A percentile compares a stretch with the other conserved stretches of the same genome.
Conservation (phyloP, 2,888 invertebrate genomes). For the Drosophila bunnanda region DNA sequence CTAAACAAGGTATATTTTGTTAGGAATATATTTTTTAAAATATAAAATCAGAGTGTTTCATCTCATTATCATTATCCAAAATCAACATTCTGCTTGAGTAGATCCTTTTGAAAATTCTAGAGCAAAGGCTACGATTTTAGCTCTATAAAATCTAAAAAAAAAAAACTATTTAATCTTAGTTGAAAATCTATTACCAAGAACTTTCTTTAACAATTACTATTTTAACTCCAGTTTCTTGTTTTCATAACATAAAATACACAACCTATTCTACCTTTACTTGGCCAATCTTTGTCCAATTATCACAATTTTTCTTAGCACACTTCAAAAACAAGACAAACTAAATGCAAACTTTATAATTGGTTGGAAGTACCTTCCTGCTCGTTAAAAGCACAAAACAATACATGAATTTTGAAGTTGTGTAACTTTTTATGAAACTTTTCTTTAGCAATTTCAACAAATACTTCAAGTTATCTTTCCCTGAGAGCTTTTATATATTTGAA, state of each 20-base stretch:
- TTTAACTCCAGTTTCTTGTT: background rate
- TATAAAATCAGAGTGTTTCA: too few relatives aligned
- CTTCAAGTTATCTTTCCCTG: background rate
- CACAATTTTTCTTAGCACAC: slow-evolving; percentile 1
- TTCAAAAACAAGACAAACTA: slow-evolving; percentile 9
- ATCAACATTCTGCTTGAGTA: background rate
- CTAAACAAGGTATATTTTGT: background rate
- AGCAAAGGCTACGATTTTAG: too few relatives aligned
- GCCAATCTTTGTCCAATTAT: slow-evolving; percentile 11
- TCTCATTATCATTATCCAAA: too few relatives aligned
- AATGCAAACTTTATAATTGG: slow-evolving; percentile 11
- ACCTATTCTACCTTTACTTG: background rate
- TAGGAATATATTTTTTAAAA: background rate
- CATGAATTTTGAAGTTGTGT: slow-evolving; percentile 3
- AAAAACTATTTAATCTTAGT: background rate
- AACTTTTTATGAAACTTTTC: slow-evolving; percentile 4
- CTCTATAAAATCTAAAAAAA: background rate
- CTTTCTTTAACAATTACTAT: background rate
- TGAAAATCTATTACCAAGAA: background rate
- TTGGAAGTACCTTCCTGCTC: slow-evolving; percentile 4
- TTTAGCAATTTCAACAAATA: slow-evolving; percentile 2
- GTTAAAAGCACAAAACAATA: slow-evolving; percentile 9
- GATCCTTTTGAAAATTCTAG: background rate
- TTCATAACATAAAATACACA: background rate
- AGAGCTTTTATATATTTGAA: background rate